Conservation (phyloP, 2,113 vertebrate genomes). For the Tyrannus savana region DNA sequence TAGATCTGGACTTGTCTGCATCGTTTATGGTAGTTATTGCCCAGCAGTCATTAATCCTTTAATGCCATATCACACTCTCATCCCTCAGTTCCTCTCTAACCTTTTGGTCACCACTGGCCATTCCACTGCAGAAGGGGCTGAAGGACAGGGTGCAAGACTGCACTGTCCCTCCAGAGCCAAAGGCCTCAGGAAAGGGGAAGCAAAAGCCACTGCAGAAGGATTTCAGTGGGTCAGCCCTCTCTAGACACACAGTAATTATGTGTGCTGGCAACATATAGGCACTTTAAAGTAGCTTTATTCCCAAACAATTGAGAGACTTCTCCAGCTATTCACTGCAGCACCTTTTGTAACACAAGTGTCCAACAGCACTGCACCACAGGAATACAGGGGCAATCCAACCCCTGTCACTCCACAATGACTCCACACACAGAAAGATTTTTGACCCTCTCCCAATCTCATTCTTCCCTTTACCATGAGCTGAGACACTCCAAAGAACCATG, state of each 20-base stretch:
- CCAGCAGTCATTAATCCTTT: background rate
- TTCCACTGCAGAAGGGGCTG: background rate
- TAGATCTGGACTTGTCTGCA: constrained; percentile 18
- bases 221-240: background rate
- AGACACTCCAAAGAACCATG: rapidly evolving
- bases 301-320: background rate
- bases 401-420: background rate
- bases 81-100: background rate
- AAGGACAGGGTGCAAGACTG: background rate
- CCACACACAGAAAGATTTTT: background rate
- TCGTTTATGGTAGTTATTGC: background rate
- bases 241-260: background rate
- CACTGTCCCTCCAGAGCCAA: background rate
- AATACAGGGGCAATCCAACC: background rate
- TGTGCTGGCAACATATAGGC: background rate
- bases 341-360: background rate
- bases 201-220: background rate
- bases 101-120: background rate
- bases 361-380: background rate
- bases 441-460: background rate
- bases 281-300: background rate
- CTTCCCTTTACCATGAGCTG: background rate
- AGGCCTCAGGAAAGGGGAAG: background rate
- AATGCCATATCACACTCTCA: background rate
- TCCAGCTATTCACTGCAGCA: background rate